phyloP scores from a whole-genome alignment of 2,888 invertebrate species.

The Leucoptera coffeella region DNA sequence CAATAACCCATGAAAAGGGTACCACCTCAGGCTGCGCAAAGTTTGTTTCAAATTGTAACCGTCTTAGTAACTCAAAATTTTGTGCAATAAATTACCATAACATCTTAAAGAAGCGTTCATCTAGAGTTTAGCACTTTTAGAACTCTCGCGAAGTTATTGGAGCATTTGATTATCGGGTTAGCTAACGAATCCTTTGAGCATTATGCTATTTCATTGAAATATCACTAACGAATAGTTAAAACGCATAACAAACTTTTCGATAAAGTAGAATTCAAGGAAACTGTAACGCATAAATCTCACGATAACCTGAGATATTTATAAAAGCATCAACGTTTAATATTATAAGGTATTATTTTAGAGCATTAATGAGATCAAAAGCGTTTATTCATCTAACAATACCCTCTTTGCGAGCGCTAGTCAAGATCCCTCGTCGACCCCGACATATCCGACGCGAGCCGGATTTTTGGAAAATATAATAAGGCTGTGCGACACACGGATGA shows the following conservation, averaged over 20 bases:
- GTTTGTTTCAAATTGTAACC: slow-evolving; percentile 29
- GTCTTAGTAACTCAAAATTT: slow-evolving; percentile 36
- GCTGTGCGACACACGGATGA: slow-evolving; percentile 34
- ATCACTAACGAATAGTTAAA: no score
- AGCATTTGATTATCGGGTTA: slow-evolving; percentile 40
- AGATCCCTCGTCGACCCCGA: slow-evolving; percentile 45
- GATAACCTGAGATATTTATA: slow-evolving; percentile 68
- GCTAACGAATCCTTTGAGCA: slow-evolving; percentile 30
- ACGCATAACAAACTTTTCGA: no score
- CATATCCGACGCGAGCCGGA: slow-evolving; percentile 33
- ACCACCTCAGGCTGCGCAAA: slow-evolving; percentile 14
- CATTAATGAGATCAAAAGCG: slow-evolving; percentile 72
- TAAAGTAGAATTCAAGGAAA: no score
- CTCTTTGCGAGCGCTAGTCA: slow-evolving; percentile 34
- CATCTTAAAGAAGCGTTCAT: slow-evolving; percentile 40
- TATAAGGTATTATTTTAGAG: slow-evolving; percentile 70
- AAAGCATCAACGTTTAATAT: slow-evolving; percentile 72
- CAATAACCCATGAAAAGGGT: no score
- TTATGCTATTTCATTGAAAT: no score
- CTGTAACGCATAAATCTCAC: slow-evolving; percentile 43
- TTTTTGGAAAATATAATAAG: slow-evolving; percentile 48
- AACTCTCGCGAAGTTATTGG: slow-evolving; percentile 8
- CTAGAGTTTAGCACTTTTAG: slow-evolving; percentile 34
- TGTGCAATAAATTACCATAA: slow-evolving; percentile 48
- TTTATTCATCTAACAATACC: slow-evolving; percentile 56